phyloP scores from a whole-genome alignment of 2,888 invertebrate genomes.

The Vanessa cardui region DNA sequence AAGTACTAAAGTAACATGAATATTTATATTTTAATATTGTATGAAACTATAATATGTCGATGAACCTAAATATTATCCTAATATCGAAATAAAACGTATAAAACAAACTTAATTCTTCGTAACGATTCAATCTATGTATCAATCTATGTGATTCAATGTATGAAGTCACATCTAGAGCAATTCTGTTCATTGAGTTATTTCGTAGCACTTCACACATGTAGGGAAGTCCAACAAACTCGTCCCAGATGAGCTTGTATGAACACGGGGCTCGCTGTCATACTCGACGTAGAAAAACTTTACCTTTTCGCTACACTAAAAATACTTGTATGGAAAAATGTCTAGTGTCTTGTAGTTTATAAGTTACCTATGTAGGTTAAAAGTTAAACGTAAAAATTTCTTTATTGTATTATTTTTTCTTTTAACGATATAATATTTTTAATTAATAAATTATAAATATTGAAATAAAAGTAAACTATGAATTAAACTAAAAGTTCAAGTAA shows the following conservation, averaged over 20 bases:
- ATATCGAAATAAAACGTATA: no score
- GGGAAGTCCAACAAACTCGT: slow-evolving; percentile 35
- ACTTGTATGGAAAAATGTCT: neutral
- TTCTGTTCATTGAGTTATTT: slow-evolving; percentile 12
- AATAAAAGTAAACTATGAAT: no score
- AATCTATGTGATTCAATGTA: no score
- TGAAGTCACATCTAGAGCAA: slow-evolving; percentile 13
- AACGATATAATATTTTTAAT: neutral
- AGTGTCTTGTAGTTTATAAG: neutral
- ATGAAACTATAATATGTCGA: no score
- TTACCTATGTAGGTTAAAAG: no score
- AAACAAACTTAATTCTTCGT: no score
- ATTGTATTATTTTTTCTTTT: neutral
- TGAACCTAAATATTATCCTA: no score
- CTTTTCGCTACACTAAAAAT: slow-evolving; percentile 1
- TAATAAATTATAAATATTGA: neutral
- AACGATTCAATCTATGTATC: no score
- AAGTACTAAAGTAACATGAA: no score
- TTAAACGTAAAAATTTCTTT: neutral
- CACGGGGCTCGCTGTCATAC: slow-evolving; percentile 31
- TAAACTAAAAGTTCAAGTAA: no score
- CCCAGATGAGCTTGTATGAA: slow-evolving; percentile 39
- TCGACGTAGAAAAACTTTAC: slow-evolving; percentile 27
- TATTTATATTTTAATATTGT: no score
- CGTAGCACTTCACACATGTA: slow-evolving; percentile 36